These are phyloP conservation scores for Leptocoma aspasia DNA, from an alignment of 2,113 vertebrate genomes.

Conservation along the genomic window DNA sequence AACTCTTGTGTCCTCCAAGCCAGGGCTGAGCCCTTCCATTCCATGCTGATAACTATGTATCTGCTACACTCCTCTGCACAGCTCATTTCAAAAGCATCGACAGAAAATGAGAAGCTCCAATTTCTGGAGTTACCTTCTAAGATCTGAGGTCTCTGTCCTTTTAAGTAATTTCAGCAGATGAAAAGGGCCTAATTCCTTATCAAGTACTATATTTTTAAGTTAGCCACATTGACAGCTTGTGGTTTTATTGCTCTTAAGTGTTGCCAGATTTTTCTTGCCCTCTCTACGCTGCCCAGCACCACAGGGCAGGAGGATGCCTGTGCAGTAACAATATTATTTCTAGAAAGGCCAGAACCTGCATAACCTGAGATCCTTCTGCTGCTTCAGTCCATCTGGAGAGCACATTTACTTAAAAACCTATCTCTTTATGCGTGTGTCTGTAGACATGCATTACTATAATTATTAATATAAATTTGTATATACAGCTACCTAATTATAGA, in stretches of 20 bases:
- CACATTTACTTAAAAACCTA: not conserved
- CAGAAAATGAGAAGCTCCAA: not conserved
- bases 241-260: not conserved
- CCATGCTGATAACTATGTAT: fast-evolving
- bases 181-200: not conserved
- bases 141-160: not conserved
- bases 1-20: not conserved
- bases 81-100: not conserved
- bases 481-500: not conserved
- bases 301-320: not conserved
- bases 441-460: fast-evolving
- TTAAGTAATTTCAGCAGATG: not conserved
- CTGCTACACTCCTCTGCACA: not conserved
- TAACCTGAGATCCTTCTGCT: not conserved
- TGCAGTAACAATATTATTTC: not conserved
- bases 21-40: not conserved
- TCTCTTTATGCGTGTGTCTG: not conserved
- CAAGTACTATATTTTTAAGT: not conserved
- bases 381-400: not conserved
- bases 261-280: not conserved
- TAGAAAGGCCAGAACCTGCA: not conserved
- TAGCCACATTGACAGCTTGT: not conserved
- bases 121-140: not conserved
- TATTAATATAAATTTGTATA: not conserved
- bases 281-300: not conserved